Percentiles rank a stretch among this genome's conserved stretches.
These are phyloP conservation scores for Antheraea mylitta DNA, from an alignment of 1,140 invertebrate genomes.

Conservation along the genomic window DNA sequence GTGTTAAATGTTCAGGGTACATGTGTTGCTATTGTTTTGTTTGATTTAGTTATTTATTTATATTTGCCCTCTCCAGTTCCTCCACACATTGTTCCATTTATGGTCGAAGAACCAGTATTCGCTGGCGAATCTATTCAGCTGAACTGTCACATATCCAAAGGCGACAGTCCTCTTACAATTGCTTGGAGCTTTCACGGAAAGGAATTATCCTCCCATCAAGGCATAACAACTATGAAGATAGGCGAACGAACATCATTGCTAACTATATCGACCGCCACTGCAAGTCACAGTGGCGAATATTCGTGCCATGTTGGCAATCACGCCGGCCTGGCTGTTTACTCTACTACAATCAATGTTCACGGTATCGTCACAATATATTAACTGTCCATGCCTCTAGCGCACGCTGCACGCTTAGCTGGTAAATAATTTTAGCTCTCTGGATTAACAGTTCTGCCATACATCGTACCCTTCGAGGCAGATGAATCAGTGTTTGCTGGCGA, in stretches of 20 bases:
- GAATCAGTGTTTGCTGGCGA: conserved; percentile 90
- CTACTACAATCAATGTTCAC: conserved; percentile 82
- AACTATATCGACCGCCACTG: conserved; percentile 84
- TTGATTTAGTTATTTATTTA: conserved; percentile 33
- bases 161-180: conserved; percentile 86
- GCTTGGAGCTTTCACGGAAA: conserved; percentile 87
- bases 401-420: conserved; percentile 71
- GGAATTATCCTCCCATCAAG: conserved; percentile 74
- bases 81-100: conserved; percentile 86
- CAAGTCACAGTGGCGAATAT: conserved; percentile 86
- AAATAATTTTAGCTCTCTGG: conserved; percentile 61
- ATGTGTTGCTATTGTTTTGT: conserved; percentile 37
- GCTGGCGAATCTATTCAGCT: conserved; percentile 89
- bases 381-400: conserved; percentile 52
- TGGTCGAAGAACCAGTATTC: conserved; percentile 83
- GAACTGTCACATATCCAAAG: conserved; percentile 87
- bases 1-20: conserved; percentile 86
- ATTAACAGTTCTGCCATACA: conserved; percentile 86
- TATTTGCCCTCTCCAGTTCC: conserved; percentile 80
- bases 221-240: conserved; percentile 76
- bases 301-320: conserved; percentile 85
- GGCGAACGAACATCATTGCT: conserved; percentile 81
- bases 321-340: conserved; percentile 83
- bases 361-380: conserved; percentile 72
- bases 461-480: conserved; percentile 88